A percentile compares a stretch with the other conserved stretches of the same genome.
These are phyloP conservation scores for Drosophila mettleri DNA, from an alignment of 2,888 invertebrate species.

Conservation along the genomic window DNA sequence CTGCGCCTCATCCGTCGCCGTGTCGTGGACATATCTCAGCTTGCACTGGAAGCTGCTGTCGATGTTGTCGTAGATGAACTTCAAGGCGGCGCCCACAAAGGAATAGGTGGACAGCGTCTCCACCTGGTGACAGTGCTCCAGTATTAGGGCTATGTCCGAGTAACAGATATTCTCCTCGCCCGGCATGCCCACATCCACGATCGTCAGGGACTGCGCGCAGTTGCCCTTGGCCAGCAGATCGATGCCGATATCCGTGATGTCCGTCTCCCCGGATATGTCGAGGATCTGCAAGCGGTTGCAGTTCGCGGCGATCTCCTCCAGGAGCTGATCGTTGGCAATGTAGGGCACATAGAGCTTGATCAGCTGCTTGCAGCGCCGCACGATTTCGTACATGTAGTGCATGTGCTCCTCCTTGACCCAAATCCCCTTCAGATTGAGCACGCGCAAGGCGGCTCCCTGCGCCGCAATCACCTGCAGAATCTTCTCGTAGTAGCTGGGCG, in stretches of 20 bases:
- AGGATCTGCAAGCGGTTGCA: conserved; percentile 87
- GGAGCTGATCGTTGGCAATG: conserved; percentile 89
- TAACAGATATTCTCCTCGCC: conserved; percentile 90
- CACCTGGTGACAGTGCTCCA: conserved; percentile 88
- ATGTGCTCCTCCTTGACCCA: conserved; percentile 90
- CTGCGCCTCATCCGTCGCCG: conserved; percentile 87
- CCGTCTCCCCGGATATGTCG: conserved; percentile 90
- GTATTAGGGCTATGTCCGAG: conserved; percentile 88
- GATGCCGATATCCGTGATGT: conserved; percentile 88
- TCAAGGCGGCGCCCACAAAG: conserved; percentile 88
- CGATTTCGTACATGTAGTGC: conserved; percentile 87
- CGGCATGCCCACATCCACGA: conserved; percentile 89
- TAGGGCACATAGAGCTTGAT: conserved; percentile 89
- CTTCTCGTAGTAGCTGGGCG: conserved; percentile 89
- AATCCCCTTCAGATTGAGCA: conserved; percentile 89
- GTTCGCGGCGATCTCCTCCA: conserved; percentile 87
- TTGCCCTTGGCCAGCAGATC: conserved; percentile 86
- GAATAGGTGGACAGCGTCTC: conserved; percentile 89
- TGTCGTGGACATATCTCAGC: conserved; percentile 89
- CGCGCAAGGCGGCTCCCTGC: conserved; percentile 88
- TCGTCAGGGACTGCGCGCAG: conserved; percentile 87
- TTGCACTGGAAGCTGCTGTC: conserved; percentile 88
- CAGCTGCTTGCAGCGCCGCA: conserved; percentile 87
- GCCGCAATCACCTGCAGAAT: conserved; percentile 88
- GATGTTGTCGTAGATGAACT: conserved; percentile 86